Evolutionary conservation across 2,113 vertebrate genomes (phyloP), one percentile per base, ranked within the genome.

Genomic region (Macaca nemestrina): DNA sequence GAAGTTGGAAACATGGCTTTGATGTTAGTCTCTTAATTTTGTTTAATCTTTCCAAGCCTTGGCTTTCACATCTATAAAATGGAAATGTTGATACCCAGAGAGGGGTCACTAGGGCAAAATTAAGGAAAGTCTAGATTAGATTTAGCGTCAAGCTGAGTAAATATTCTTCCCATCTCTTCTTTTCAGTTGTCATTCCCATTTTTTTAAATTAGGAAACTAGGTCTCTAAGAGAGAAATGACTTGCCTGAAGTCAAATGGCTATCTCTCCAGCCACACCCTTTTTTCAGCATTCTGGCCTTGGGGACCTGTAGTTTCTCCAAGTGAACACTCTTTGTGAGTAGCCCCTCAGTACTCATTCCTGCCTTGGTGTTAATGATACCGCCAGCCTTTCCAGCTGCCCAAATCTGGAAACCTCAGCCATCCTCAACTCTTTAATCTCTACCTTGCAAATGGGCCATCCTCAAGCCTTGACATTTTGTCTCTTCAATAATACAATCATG

Each of bases 41-140:
- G 45, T n/a, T 73, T 93, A 22, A 57, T 73, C 64, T 92, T 89
- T 72, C 35, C 52, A 83, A 93, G 76, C 59, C 27, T 87, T 91
- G 59, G 20, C 88, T 83, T 95, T 87, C 70, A 83, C 25, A 48
- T 88, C 43, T 83, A 20, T 90, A 87, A 90, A 93, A 79, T 90
- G 25, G 80, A 20, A 95, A 23, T 67, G 55, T 35, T 91, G 67
- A 80, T 55, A 40, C 52, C 68, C 20, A 50, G 4, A 52, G 30
- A 83, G n/a, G 55, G 27, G 32, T 57, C 43, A 45, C 57, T 35
- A 78, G 73, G 50, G 32, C 23, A n/a, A 72, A 86, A 64, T 67
- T 61, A 83, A 79, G 75, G 27, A 90, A 40, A 52, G 5, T 52
- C 11, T 50, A 72, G 38, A 86, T 30, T 35, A 73, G 55, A 76